phyloP scores from a whole-genome alignment of 2,888 invertebrate species.

The Lasioglossum figueresi region DNA sequence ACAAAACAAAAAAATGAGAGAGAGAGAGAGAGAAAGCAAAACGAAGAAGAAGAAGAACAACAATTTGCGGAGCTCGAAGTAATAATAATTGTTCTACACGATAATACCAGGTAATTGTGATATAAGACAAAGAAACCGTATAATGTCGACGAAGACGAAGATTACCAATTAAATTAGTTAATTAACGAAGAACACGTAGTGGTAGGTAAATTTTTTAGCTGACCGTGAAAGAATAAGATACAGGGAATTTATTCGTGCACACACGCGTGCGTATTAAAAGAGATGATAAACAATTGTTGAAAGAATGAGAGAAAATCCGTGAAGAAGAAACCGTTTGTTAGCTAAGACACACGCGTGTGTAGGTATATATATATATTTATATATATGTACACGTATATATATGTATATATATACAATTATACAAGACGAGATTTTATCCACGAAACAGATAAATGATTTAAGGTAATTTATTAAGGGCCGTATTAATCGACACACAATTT shows the following conservation, averaged over 20 bases:
- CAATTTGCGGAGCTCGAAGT: conserved; percentile 32
- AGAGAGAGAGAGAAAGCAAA: background rate
- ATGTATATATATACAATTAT: conserved; percentile 45
- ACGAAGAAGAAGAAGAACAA: conserved; percentile 19
- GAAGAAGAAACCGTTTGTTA: conserved; percentile 45
- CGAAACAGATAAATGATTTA: conserved; percentile 37
- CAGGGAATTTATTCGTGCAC: conserved; percentile 56
- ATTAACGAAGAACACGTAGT: conserved; percentile 49
- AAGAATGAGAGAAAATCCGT: background rate
- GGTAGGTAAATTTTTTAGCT: conserved; percentile 60
- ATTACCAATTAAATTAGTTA: conserved; percentile 58
- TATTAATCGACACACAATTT: conserved; percentile 55
- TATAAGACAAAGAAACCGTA: conserved; percentile 68
- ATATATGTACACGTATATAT: conserved; percentile 1
- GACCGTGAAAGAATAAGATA: conserved; percentile 61
- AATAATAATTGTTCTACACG: conserved; percentile 59
- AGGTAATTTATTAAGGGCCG: conserved; percentile 45
- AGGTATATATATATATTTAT: background rate
- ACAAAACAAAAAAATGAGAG: background rate
- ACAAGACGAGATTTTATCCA: conserved; percentile 52
- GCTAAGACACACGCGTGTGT: conserved; percentile 54
- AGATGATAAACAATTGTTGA: conserved; percentile 51
- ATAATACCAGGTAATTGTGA: conserved; percentile 79
- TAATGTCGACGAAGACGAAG: conserved; percentile 35
- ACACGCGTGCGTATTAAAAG: conserved; percentile 16